Evolutionary conservation across 2,797 vertebrate genomes (phyloP).

Genomic region (Nannoperca obscura): DNA sequence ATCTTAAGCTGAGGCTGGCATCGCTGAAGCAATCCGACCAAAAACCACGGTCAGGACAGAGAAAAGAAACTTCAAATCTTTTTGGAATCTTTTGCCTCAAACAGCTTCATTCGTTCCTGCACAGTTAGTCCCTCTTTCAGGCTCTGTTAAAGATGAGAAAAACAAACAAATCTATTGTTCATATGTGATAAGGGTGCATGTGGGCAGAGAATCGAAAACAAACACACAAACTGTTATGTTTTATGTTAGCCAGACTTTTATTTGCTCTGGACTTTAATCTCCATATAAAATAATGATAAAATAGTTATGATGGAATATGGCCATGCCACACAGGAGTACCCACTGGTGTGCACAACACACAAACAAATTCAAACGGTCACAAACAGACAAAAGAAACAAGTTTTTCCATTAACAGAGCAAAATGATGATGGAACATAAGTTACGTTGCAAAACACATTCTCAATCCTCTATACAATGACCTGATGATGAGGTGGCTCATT

Average conservation of each 20-base stretch:
- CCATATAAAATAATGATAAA: conserved; percentile 10
- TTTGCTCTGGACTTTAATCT: neutral
- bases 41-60: conserved; percentile 21
- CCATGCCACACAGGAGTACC: conserved; percentile 36
- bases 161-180: neutral
- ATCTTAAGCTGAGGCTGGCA: conserved; percentile 45
- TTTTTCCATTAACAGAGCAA: conserved; percentile 1
- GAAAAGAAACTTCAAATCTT: conserved; percentile 84
- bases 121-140: conserved; percentile 98
- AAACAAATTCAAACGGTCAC: conserved; percentile 3
- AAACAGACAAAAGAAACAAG: conserved; percentile 17
- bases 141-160: conserved; percentile 86
- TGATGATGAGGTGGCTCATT: neutral
- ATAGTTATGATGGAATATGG: conserved; percentile 23
- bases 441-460: neutral
- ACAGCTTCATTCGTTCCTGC: conserved; percentile 98
- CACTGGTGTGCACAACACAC: conserved; percentile 1
- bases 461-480: neutral
- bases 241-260: neutral
- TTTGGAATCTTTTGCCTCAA: conserved; percentile 96
- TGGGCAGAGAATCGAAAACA: neutral
- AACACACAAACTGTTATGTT: neutral
- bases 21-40: conserved; percentile 28
- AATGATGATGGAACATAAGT: neutral
- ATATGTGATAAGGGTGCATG: neutral